Percentiles rank a stretch among this genome's conserved stretches.
Conservation (phyloP, 2,888 invertebrate species). For the Pseudococcus jackbeardsleyi region DNA sequence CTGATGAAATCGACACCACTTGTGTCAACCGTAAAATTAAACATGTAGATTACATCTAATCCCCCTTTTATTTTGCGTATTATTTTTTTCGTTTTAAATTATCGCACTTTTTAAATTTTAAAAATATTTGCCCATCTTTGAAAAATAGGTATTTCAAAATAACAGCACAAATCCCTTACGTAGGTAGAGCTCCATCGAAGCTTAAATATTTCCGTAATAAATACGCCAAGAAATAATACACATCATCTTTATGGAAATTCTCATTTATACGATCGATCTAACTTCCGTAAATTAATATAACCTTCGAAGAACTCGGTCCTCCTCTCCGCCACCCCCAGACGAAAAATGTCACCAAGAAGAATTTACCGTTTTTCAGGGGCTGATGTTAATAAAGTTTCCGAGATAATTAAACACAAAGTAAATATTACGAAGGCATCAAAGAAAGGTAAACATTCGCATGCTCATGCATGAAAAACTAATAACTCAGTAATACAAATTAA, state of each 20-base stretch:
- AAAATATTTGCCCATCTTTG: no score
- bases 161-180: no score
- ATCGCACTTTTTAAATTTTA: neutral
- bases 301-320: neutral
- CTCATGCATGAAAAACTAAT: constrained; percentile 5
- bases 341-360: neutral
- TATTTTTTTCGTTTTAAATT: neutral
- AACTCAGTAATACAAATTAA: neutral
- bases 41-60: neutral
- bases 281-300: constrained; percentile 3
- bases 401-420: neutral
- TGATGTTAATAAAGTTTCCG: neutral
- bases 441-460: constrained; percentile 14
- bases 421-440: constrained; percentile 19
- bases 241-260: neutral
- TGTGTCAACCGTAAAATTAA: constrained; percentile 1
- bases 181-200: neutral
- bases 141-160: no score
- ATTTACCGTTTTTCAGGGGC: neutral
- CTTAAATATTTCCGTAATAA: neutral
- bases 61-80: neutral
- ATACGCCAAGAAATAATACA: neutral
- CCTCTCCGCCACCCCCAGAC: neutral
- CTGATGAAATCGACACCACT: neutral
- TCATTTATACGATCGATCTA: neutral